Conservation (phyloP, 1,140 invertebrate species). For the Drosophila lacertosa region DNA sequence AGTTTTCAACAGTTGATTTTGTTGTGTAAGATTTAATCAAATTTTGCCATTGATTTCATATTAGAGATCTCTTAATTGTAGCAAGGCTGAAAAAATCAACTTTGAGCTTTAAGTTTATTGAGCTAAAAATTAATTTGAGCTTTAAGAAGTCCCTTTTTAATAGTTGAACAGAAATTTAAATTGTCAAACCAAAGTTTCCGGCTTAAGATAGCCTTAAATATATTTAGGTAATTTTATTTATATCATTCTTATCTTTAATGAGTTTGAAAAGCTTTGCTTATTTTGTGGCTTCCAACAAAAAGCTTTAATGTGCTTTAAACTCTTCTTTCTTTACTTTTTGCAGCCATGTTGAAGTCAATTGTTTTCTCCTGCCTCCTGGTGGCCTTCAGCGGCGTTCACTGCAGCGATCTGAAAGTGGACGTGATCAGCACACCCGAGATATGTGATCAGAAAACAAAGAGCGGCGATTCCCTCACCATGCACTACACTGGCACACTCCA, state of each 20-base stretch:
- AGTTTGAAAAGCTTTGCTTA: neutral
- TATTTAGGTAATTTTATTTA: no score
- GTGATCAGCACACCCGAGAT: constrained; percentile 90
- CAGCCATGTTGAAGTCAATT: constrained; percentile 78
- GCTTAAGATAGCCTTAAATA: no score
- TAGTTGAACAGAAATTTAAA: no score
- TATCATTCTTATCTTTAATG: constrained; percentile 4
- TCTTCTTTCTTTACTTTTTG: constrained; percentile 10
- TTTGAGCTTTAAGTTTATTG: neutral
- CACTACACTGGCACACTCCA: constrained; percentile 94
- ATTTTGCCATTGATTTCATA: constrained; percentile 3
- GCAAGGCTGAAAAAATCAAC: neutral
- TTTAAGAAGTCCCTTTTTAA: neutral
- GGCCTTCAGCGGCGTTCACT: constrained; percentile 83
- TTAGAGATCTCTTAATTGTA: neutral
- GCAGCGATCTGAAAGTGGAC: constrained; percentile 91
- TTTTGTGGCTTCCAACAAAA: no score
- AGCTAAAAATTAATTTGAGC: neutral
- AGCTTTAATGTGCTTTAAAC: constrained; percentile 2
- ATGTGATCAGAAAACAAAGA: constrained; percentile 92
- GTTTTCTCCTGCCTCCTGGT: constrained; percentile 82
- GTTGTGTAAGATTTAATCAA: constrained; percentile 42
- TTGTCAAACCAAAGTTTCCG: no score
- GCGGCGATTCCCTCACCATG: constrained; percentile 95
- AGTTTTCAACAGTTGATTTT: constrained; percentile 12